Evolutionary conservation across 2,888 invertebrate species (phyloP).

Genomic region (Hemithea aestivaria): DNA sequence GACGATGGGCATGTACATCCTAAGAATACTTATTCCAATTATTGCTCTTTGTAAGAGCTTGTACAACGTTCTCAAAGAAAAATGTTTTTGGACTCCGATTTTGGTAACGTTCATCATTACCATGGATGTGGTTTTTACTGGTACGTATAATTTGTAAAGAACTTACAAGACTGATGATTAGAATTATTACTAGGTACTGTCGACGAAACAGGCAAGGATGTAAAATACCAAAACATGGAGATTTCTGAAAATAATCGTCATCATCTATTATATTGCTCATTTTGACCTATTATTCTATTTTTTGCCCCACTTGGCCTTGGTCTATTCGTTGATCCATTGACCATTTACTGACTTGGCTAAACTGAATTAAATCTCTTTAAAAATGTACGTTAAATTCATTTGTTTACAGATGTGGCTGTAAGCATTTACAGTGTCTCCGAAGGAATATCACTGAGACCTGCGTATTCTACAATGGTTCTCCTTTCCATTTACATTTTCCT

Average conservation of each 20-base stretch:
- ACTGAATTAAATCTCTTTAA: no score
- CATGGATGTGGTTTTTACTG: conserved; percentile 73
- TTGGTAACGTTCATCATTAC: conserved; percentile 64
- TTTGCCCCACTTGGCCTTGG: no score
- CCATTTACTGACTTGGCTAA: no score
- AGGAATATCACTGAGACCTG: conserved; percentile 80
- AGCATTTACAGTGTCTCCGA: conserved; percentile 81
- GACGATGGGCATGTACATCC: conserved; percentile 60
- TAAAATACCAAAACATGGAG: no score
- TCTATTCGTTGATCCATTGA: no score
- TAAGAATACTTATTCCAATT: conserved; percentile 57
- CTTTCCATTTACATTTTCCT: conserved; percentile 91
- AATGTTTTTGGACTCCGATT: conserved; percentile 65
- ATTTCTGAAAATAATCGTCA: no score
- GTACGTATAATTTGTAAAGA: conserved; percentile 45
- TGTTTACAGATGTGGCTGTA: conserved; percentile 82
- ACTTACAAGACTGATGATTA: no score
- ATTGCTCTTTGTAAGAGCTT: conserved; percentile 57
- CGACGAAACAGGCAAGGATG: no score
- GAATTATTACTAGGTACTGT: no score
- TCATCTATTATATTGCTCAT: no score
- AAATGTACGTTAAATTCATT: no score
- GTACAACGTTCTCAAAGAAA: conserved; percentile 57
- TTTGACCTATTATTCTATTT: no score
- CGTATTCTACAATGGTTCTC: conserved; percentile 85